These are phyloP conservation scores for Mormyrus hasselquistii DNA, from an alignment of 2,797 vertebrate species.

Conservation along the genomic window DNA sequence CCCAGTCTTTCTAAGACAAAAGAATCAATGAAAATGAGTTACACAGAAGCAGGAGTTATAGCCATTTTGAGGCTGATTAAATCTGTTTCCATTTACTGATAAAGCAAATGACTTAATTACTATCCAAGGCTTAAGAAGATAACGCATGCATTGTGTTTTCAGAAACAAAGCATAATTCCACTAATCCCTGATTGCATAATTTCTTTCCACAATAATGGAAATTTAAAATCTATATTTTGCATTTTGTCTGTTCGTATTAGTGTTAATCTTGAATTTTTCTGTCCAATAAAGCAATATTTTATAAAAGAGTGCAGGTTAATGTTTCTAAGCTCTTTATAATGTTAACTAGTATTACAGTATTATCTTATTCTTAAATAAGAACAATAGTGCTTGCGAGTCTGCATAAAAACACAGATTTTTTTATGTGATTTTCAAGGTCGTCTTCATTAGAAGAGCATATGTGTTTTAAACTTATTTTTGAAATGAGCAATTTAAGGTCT, in stretches of 20 bases:
- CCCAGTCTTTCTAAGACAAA: not conserved
- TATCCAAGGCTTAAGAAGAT: conserved; percentile 4
- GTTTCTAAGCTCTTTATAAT: not conserved
- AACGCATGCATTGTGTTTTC: not conserved
- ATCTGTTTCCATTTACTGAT: not conserved
- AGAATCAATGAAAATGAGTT: not conserved
- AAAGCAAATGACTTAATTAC: conserved; percentile 2
- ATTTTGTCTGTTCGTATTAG: not conserved
- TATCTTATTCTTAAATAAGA: not conserved
- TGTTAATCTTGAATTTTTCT: not conserved
- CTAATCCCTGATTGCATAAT: conserved; percentile 1
- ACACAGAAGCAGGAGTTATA: not conserved
- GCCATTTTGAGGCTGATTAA: not conserved
- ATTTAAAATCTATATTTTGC: not conserved
- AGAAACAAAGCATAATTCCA: not conserved
- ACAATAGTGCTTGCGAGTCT: not conserved
- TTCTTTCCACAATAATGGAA: not conserved
- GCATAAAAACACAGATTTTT: not conserved
- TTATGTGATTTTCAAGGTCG: not conserved
- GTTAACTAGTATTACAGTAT: not conserved
- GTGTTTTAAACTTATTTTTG: not conserved
- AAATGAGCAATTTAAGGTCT: not conserved
- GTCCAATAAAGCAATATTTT: not conserved
- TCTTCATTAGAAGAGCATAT: not conserved
- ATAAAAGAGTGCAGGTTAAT: not conserved